These are phyloP conservation scores for Epistrophe eligans DNA, from an alignment of 2,888 invertebrate genomes.

Conservation along the genomic window DNA sequence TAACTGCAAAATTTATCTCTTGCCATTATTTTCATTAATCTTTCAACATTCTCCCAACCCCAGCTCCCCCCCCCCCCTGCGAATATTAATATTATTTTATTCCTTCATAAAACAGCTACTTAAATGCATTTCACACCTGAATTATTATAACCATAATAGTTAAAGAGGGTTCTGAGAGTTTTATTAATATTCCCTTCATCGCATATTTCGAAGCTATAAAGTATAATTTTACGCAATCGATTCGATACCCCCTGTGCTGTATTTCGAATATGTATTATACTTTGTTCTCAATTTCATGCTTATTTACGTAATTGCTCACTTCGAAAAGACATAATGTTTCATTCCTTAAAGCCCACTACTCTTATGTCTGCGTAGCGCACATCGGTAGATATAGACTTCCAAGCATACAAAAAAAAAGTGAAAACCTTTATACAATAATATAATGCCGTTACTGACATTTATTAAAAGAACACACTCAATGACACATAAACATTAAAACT, in stretches of 20 bases:
- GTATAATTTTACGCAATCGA: constrained; percentile 39
- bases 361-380: neutral
- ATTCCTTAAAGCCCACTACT: constrained; percentile 11
- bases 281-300: constrained; percentile 56
- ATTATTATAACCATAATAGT: constrained; percentile 6
- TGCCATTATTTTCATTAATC: constrained; percentile 2
- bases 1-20: neutral
- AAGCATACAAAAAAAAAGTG: neutral
- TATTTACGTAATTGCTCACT: constrained; percentile 61
- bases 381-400: neutral
- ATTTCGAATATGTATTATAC: neutral
- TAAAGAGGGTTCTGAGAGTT: constrained; percentile 11
- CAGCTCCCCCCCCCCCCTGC: too few relatives aligned
- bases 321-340: constrained; percentile 51
- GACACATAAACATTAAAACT: constrained; percentile 71
- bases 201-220: constrained; percentile 31
- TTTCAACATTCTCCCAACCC: neutral
- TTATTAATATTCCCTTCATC: constrained; percentile 34
- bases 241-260: neutral
- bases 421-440: constrained; percentile 57
- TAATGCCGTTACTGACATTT: constrained; percentile 70
- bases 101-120: constrained; percentile 30
- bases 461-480: constrained; percentile 72
- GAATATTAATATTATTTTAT: constrained; percentile 7
- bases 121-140: constrained; percentile 47